A percentile compares a stretch with the other conserved stretches of the same genome.
Evolutionary conservation across 2,797 vertebrate genomes (phyloP).

Genomic region (Lepidocolaptes lacrymiger): DNA sequence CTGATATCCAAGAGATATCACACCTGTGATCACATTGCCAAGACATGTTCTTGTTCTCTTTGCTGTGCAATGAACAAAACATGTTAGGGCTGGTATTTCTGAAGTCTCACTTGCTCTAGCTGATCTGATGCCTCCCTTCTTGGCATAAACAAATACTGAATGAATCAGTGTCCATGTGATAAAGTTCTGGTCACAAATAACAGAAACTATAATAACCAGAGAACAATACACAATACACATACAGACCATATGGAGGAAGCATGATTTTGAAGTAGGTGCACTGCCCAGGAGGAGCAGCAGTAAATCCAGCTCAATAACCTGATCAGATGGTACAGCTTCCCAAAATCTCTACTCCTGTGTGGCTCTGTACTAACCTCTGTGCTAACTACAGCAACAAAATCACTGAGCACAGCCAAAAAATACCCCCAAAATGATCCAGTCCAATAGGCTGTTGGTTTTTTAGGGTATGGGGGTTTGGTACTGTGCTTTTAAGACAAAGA

Average conservation of each 20-base stretch:
- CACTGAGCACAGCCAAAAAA: not conserved
- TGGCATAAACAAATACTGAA: conserved; percentile 7
- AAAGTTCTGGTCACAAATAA: not conserved
- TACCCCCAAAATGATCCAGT: not conserved
- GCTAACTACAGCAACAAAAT: not conserved
- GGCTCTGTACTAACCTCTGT: not conserved
- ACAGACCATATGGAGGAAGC: not conserved
- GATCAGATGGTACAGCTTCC: not conserved
- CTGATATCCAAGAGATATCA: conserved; percentile 15
- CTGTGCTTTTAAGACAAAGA: not conserved
- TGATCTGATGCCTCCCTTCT: not conserved
- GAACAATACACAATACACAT: not conserved
- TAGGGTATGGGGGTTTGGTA: not conserved
- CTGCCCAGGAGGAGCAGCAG: not conserved
- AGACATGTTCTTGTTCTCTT: conserved; percentile 36
- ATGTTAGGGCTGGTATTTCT: conserved; percentile 26
- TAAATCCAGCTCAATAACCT: not conserved
- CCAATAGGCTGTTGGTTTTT: not conserved
- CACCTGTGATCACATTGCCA: conserved; percentile 30
- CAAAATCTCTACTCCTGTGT: not conserved
- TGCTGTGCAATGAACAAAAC: conserved; percentile 41
- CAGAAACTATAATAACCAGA: not conserved
- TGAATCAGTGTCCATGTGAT: not conserved
- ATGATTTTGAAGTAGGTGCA: not conserved
- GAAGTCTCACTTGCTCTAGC: not conserved